Conservation (phyloP, 2,797 vertebrate species). For the Centroberyx gerrardi region DNA sequence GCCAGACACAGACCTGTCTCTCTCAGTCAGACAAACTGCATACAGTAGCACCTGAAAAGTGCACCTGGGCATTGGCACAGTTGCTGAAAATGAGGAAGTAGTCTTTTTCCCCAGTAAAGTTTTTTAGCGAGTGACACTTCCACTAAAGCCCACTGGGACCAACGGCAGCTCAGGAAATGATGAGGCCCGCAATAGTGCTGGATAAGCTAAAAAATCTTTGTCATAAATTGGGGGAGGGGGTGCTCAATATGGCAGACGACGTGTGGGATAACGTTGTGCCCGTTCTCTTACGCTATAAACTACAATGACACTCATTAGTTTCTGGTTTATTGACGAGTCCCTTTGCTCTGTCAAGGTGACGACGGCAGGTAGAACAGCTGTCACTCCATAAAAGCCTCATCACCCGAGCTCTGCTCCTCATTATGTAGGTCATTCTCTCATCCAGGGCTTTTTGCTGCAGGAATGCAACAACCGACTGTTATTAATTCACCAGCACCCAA, state of each 20-base stretch:
- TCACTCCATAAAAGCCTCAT: conserved; percentile 82
- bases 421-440: conserved; percentile 78
- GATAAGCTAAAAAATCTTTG: conserved; percentile 72
- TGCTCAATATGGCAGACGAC: conserved; percentile 64
- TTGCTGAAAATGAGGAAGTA: conserved; percentile 66
- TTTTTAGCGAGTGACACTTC: conserved; percentile 75
- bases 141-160: conserved; percentile 66
- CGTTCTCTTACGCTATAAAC: conserved; percentile 70
- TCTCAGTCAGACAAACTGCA: conserved; percentile 78
- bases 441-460: conserved; percentile 49
- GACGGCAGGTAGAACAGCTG: conserved; percentile 81
- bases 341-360: conserved; percentile 81
- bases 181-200: conserved; percentile 63
- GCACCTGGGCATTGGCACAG: conserved; percentile 73
- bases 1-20: conserved; percentile 76
- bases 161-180: conserved; percentile 61
- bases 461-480: conserved; percentile 44
- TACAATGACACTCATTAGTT: conserved; percentile 79
- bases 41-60: conserved; percentile 73
- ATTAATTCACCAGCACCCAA: conserved; percentile 36
- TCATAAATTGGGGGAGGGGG: conserved; percentile 67
- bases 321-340: conserved; percentile 75
- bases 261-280: conserved; percentile 58
- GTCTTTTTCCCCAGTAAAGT: conserved; percentile 58
- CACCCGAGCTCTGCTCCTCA: conserved; percentile 69